These are phyloP conservation scores for Rhyacichthys aspro DNA, from an alignment of 2,797 vertebrate genomes.

Conservation along the genomic window DNA sequence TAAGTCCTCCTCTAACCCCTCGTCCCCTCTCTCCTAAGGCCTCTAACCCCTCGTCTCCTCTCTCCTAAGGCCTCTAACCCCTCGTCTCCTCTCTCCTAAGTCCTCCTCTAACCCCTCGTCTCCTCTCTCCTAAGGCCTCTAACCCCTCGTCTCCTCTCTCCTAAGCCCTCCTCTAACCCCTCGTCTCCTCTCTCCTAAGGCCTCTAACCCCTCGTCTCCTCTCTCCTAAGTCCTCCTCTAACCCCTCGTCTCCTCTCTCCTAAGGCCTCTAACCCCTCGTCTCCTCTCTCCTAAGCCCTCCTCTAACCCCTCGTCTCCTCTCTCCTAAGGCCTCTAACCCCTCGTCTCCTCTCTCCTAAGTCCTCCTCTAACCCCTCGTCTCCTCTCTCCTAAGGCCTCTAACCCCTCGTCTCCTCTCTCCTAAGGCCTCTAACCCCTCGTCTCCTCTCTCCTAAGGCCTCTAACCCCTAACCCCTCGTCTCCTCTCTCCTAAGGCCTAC, in stretches of 20 bases:
- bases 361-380: background rate
- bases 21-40: too few relatives aligned
- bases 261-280: background rate
- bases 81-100: background rate
- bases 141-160: too few relatives aligned
- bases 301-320: background rate
- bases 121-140: too few relatives aligned
- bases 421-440: too few relatives aligned
- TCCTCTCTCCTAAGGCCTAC: slow-evolving; percentile 83
- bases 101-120: background rate
- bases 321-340: too few relatives aligned
- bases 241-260: background rate
- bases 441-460: too few relatives aligned
- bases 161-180: too few relatives aligned
- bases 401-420: background rate
- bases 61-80: background rate
- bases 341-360: background rate
- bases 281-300: too few relatives aligned
- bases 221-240: too few relatives aligned
- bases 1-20: too few relatives aligned
- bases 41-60: background rate
- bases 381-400: too few relatives aligned
- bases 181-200: background rate
- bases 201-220: background rate
- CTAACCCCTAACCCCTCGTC: background rate